A percentile compares a stretch with the other conserved stretches of the same genome.
phyloP scores from a whole-genome alignment of 2,888 invertebrate genomes.

The Tipula helvola region DNA sequence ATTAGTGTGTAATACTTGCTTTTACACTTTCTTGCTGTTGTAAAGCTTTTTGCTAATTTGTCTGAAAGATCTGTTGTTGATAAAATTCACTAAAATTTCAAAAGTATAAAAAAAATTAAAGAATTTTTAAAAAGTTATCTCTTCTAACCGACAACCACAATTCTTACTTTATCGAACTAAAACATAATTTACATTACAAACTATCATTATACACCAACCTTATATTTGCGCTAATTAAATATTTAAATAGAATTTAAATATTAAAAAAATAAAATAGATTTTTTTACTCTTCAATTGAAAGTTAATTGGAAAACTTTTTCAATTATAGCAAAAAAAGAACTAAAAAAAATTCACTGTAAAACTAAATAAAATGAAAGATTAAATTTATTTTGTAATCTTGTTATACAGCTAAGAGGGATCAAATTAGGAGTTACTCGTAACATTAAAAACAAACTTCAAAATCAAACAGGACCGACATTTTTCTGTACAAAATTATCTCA shows the following conservation, averaged over 20 bases:
- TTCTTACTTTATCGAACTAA: not conserved
- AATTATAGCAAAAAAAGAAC: not conserved
- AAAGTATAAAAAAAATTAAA: no score
- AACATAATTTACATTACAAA: not conserved
- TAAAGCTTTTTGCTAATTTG: no score
- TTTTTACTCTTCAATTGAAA: not conserved
- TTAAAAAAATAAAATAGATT: not conserved
- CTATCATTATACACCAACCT: not conserved
- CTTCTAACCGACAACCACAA: no score
- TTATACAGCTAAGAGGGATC: not conserved
- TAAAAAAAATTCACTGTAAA: not conserved
- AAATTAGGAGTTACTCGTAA: not conserved
- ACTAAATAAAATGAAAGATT: not conserved
- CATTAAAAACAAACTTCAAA: not conserved
- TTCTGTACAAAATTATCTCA: not conserved
- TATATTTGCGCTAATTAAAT: not conserved
- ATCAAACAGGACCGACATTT: not conserved
- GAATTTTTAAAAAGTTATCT: no score
- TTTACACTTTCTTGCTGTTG: no score
- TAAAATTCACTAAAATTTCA: no score
- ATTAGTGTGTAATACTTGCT: no score
- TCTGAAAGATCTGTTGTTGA: no score
- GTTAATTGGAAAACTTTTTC: not conserved
- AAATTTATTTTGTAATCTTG: not conserved
- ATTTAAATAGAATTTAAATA: not conserved